Conservation (phyloP, 1,140 invertebrate genomes). For the Paramacrobiotus metropolitanus region DNA sequence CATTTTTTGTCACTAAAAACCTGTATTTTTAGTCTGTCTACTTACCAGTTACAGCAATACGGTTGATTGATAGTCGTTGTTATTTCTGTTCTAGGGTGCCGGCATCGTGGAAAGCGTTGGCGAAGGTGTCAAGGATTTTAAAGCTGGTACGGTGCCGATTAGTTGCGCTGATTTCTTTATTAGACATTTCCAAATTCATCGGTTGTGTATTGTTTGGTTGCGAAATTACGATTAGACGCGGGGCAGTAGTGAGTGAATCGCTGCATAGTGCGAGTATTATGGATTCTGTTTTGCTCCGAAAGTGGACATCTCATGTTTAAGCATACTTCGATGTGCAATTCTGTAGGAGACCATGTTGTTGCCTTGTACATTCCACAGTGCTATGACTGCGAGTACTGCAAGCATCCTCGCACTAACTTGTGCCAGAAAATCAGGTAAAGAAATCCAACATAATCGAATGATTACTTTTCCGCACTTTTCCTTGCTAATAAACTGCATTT, state of each 20-base stretch:
- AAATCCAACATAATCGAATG: background rate
- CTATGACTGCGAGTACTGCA: slow-evolving; percentile 83
- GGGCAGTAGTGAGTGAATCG: too few relatives aligned
- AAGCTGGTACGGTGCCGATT: slow-evolving; percentile 32
- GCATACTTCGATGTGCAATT: background rate
- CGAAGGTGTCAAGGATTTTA: slow-evolving; percentile 62
- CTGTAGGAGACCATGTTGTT: slow-evolving; percentile 73
- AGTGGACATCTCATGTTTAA: background rate
- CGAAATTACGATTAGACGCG: too few relatives aligned
- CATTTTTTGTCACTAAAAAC: too few relatives aligned
- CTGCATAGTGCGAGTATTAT: too few relatives aligned
- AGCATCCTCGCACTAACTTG: slow-evolving; percentile 80
- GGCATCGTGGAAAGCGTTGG: slow-evolving; percentile 90
- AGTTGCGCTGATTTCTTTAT: background rate
- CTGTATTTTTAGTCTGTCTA: too few relatives aligned
- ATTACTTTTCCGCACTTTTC: background rate
- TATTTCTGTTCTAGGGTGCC: slow-evolving; percentile 32
- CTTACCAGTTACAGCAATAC: too few relatives aligned
- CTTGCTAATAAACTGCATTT: too few relatives aligned
- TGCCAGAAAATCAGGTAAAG: slow-evolving; percentile 62
- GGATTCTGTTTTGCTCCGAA: background rate
- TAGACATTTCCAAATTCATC: background rate
- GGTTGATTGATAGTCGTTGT: background rate
- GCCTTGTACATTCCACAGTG: slow-evolving; percentile 92
- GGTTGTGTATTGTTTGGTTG: too few relatives aligned